A percentile compares a stretch with the other conserved stretches of the same genome.
Evolutionary conservation across 1,140 invertebrate species (phyloP).

Genomic region (Drosophila biarmipes): DNA sequence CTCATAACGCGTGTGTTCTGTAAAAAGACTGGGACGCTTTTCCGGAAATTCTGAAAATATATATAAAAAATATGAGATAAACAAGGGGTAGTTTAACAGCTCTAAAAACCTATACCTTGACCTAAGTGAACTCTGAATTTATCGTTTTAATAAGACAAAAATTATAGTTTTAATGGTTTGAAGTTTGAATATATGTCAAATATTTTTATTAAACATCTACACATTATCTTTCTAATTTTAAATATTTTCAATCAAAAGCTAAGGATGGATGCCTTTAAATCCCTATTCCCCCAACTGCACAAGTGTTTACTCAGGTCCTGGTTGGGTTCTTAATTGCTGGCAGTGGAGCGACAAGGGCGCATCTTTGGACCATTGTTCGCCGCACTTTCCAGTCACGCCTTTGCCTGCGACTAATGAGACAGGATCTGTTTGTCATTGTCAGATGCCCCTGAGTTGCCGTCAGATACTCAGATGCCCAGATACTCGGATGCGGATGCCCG

Average conservation of each 20-base stretch:
- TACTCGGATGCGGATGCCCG: not conserved
- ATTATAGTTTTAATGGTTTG: too few relatives aligned
- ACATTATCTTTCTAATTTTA: not conserved
- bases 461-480: not conserved
- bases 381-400: slow-evolving; percentile 4
- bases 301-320: not conserved
- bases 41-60: slow-evolving; percentile 86
- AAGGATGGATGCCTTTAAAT: not conserved
- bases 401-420: slow-evolving; percentile 40
- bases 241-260: too few relatives aligned
- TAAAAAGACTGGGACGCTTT: slow-evolving; percentile 86
- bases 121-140: too few relatives aligned
- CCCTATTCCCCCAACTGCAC: not conserved
- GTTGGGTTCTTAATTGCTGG: slow-evolving; percentile 15
- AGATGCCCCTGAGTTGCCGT: slow-evolving; percentile 8
- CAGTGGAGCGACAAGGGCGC: not conserved
- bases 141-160: too few relatives aligned
- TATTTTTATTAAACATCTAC: too few relatives aligned
- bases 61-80: not conserved
- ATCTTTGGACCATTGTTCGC: slow-evolving; percentile 17
- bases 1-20: slow-evolving; percentile 89
- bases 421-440: slow-evolving; percentile 11
- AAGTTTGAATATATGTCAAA: too few relatives aligned
- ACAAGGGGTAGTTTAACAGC: not conserved
- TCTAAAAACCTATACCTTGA: too few relatives aligned